Base-by-base conservation (phyloP, 2,113 vertebrate species). In the Alethe diademata region DNA sequence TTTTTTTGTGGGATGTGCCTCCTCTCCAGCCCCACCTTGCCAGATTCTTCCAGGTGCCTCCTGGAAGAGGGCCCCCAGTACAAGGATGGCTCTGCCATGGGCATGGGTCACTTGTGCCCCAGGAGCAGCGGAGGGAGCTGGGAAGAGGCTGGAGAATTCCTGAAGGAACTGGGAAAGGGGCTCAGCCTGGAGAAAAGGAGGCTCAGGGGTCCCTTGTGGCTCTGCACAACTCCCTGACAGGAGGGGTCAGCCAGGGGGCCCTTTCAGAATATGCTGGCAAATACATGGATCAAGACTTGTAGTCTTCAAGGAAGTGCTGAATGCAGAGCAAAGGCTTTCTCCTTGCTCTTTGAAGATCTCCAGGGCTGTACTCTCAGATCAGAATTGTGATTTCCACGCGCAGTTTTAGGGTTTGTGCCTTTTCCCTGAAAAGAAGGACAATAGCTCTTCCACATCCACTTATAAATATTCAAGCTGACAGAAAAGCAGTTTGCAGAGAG, bases 241-340 rank as follows among this genome's bases (percentile, higher is more conserved):
- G 31, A 76, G 72, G 31, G 25, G 8, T 11, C 29, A 75, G 61
- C 25, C 0, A 14, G 8, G 20, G 36, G 6, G 31, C 17, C 56
- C 66, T 65, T 31, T 14, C 31, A 60, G 56, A 75, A 45, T 3
- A 17, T 0, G 1, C 9, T 22, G 36, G 40, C 42, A 76, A 69
- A 75, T 6, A 5, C 3, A 1, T 8, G 5, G 1, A 54, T 8
- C 16, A 47, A 48, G 38, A 50, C 24, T 43, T 28, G 29, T 1
- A 51, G 47, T 23, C 47, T 82, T 50, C 53, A 40, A 12, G 24
- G 31, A 12, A 23, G 33, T 6, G 47, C 45, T 50, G 33, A 65
- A 51, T 3, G 8, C 35, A 24, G 25, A 50, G 31, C 51, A 62
- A n/a, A 45, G 3, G 4, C 8, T 31, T 53, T 43, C 60, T 56